Evolutionary conservation across 1,140 invertebrate species (phyloP).

Genomic region (Drosophila bocki): DNA sequence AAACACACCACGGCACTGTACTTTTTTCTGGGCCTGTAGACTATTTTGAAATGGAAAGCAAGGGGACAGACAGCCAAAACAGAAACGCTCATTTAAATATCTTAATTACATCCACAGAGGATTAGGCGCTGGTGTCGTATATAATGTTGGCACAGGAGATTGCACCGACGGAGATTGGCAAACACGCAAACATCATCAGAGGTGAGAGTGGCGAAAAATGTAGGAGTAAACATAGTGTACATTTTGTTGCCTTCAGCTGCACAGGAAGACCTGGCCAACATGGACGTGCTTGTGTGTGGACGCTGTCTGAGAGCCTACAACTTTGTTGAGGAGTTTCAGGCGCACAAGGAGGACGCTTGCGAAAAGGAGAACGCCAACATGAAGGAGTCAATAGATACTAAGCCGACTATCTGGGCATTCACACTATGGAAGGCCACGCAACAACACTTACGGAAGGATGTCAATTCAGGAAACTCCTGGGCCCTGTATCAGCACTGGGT

Average conservation of each 20-base stretch:
- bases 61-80: conserved; percentile 25
- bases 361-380: conserved; percentile 86
- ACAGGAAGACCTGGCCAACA: conserved; percentile 89
- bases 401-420: conserved; percentile 93
- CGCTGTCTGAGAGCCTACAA: conserved; percentile 92
- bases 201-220: conserved; percentile 85
- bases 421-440: conserved; percentile 91
- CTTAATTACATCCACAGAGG: conserved; percentile 37
- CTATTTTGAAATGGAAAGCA: conserved; percentile 68
- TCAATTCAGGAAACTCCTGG: conserved; percentile 88
- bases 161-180: conserved; percentile 89
- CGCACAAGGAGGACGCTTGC: conserved; percentile 90
- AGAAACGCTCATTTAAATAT: conserved; percentile 15
- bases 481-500: conserved; percentile 93
- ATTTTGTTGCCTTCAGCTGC: conserved; percentile 85
- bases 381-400: conserved; percentile 89
- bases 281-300: conserved; percentile 93
- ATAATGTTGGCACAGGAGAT: conserved; percentile 84
- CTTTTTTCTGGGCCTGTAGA: conserved; percentile 60
- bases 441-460: conserved; percentile 85
- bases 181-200: conserved; percentile 89
- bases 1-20: conserved; percentile 78
- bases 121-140: conserved; percentile 48
- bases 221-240: neutral
- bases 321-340: conserved; percentile 91